phyloP scores from a whole-genome alignment of 2,113 vertebrate genomes.

The Perca flavescens region DNA sequence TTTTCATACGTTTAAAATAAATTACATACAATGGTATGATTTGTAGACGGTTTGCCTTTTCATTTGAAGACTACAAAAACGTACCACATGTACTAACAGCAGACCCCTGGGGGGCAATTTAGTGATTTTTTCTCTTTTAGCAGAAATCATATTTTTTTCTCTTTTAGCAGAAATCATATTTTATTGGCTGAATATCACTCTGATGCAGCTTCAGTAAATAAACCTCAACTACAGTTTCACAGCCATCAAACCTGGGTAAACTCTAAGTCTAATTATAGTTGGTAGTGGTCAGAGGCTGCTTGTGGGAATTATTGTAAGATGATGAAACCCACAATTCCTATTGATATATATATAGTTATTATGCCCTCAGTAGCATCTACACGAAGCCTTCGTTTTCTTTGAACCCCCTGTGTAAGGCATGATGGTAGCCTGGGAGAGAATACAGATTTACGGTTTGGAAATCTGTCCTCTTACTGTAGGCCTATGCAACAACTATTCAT shows the following conservation, averaged over 20 bases:
- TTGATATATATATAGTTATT: neutral
- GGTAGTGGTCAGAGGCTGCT: neutral
- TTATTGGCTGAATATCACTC: neutral
- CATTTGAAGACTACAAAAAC: neutral
- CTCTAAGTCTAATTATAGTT: neutral
- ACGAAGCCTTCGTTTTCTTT: neutral
- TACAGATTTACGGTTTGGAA: neutral
- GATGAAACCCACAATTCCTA: neutral
- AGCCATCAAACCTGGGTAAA: neutral
- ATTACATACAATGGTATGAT: neutral
- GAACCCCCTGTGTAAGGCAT: neutral
- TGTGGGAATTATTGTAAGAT: neutral
- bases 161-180: neutral
- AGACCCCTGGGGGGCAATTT: neutral
- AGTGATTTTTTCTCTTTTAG: neutral
- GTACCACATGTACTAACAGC: neutral
- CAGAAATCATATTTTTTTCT: neutral
- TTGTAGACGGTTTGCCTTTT: neutral
- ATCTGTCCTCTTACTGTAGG: neutral
- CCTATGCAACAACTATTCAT: neutral
- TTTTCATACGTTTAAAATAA: neutral
- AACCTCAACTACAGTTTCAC: neutral
- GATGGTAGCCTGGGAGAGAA: neutral
- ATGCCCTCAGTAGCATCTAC: neutral
- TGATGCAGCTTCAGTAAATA: constrained; percentile 10